phyloP scores from a whole-genome alignment of 2,888 invertebrate genomes.

The Pherbina coryleti region DNA sequence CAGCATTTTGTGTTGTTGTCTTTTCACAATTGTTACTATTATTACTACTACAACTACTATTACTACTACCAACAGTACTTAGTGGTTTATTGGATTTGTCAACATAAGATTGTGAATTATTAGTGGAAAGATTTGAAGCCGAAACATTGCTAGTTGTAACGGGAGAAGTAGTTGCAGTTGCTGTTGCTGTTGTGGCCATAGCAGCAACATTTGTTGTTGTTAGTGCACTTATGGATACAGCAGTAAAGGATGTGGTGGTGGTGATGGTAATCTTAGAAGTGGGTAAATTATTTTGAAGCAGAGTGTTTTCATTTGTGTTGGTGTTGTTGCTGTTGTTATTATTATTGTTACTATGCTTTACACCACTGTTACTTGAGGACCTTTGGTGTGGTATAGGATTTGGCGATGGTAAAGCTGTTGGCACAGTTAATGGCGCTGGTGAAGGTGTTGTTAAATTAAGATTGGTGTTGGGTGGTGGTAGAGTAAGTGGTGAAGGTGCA shows the following conservation, averaged over 20 bases:
- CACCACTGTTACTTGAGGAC: slow-evolving; percentile 48
- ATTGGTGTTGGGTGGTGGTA: slow-evolving; percentile 47
- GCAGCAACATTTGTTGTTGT: slow-evolving; percentile 57
- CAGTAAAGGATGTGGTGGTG: slow-evolving; percentile 46
- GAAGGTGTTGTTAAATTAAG: slow-evolving; percentile 48
- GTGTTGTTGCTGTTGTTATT: slow-evolving; percentile 44
- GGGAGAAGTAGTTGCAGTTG: slow-evolving; percentile 45
- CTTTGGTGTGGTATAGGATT: slow-evolving; percentile 42
- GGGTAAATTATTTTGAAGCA: slow-evolving; percentile 33
- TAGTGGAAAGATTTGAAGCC: slow-evolving; percentile 34
- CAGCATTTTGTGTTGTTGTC: slow-evolving; percentile 41
- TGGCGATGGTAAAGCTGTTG: slow-evolving; percentile 52
- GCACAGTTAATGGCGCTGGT: slow-evolving; percentile 58
- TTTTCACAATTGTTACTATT: slow-evolving; percentile 39
- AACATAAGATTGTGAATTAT: slow-evolving; percentile 2
- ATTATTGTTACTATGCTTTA: slow-evolving; percentile 48
- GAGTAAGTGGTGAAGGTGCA: slow-evolving; percentile 50
- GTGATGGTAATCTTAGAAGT: slow-evolving; percentile 41
- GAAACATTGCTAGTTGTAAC: slow-evolving; percentile 39
- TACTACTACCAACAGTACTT: slow-evolving; percentile 46
- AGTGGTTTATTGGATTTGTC: slow-evolving; percentile 35
- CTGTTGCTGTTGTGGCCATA: slow-evolving; percentile 3
- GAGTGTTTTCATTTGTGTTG: slow-evolving; percentile 48
- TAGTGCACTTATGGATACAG: slow-evolving; percentile 63
- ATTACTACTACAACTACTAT: slow-evolving; percentile 45